A percentile compares a stretch with the other conserved stretches of the same genome.
phyloP scores from a whole-genome alignment of 2,888 invertebrate species.

The Nemotelus nigrinus region DNA sequence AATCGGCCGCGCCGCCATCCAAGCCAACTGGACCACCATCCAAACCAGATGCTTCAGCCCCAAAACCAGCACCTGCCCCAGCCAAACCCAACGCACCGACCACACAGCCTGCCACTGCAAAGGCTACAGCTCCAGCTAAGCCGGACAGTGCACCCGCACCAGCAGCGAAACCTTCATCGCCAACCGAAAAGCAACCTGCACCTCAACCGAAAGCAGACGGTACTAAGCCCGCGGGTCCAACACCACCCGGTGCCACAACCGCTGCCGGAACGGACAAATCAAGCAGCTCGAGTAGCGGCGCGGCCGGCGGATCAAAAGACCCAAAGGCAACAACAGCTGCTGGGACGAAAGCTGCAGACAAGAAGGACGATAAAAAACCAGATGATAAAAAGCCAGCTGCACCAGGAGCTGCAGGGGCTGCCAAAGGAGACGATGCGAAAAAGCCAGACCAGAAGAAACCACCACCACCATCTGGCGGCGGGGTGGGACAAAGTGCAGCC shows the following conservation, averaged over 20 bases:
- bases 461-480: slow-evolving; percentile 60
- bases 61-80: slow-evolving; percentile 47
- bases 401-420: neutral
- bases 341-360: slow-evolving; percentile 54
- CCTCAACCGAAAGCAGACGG: slow-evolving; percentile 58
- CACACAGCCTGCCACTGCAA: slow-evolving; percentile 44
- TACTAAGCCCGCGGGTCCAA: slow-evolving; percentile 53
- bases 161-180: slow-evolving; percentile 53
- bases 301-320: slow-evolving; percentile 56
- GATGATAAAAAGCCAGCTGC: slow-evolving; percentile 39
- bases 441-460: slow-evolving; percentile 58
- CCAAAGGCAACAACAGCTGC: slow-evolving; percentile 57
- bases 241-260: slow-evolving; percentile 54
- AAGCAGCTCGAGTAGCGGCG: slow-evolving; percentile 40
- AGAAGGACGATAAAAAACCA: slow-evolving; percentile 7
- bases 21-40: slow-evolving; percentile 40
- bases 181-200: slow-evolving; percentile 63
- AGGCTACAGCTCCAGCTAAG: slow-evolving; percentile 53
- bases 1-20: slow-evolving; percentile 57
- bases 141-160: slow-evolving; percentile 47
- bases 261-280: slow-evolving; percentile 50
- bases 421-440: slow-evolving; percentile 36
- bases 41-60: slow-evolving; percentile 44
- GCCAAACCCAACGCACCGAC: slow-evolving; percentile 5
- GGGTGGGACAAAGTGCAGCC: slow-evolving; percentile 63